These are phyloP conservation scores for Diachasmimorpha longicaudata DNA, from an alignment of 1,140 invertebrate genomes.

Conservation along the genomic window DNA sequence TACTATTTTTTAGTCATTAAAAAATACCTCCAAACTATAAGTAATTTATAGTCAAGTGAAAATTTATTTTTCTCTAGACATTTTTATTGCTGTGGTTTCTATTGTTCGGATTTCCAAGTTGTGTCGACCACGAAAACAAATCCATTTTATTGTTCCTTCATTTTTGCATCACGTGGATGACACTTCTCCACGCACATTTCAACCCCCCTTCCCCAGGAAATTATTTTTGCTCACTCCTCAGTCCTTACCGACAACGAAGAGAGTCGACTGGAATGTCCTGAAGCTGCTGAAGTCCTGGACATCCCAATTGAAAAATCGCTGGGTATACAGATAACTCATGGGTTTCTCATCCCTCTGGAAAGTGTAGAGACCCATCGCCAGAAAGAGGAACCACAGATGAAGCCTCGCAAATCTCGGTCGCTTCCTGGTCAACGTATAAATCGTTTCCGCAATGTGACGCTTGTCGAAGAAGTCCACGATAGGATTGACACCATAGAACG, in stretches of 20 bases:
- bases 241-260: conserved; percentile 64
- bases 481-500: conserved; percentile 65
- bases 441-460: conserved; percentile 69
- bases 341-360: conserved; percentile 79
- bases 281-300: conserved; percentile 70
- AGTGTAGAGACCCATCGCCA: conserved; percentile 76
- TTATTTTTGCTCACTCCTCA: no score
- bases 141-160: no score
- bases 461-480: conserved; percentile 75
- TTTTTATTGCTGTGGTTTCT: no score
- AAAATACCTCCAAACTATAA: no score
- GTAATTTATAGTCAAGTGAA: no score
- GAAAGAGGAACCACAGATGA: conserved; percentile 70
- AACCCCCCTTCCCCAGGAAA: no score
- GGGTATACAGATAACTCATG: conserved; percentile 73
- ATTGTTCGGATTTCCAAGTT: no score
- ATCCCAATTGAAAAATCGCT: conserved; percentile 72
- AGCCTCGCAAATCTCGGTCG: conserved; percentile 64
- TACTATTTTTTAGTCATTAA: no score
- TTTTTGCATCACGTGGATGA: no score
- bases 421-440: conserved; percentile 65
- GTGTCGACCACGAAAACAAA: no score
- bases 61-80: no score
- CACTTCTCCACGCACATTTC: no score
- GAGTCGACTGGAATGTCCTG: conserved; percentile 71